Evolutionary conservation across 1,140 invertebrate species (phyloP), one percentile per base, ranked within the genome.

Genomic region (Heliothis subflexa): DNA sequence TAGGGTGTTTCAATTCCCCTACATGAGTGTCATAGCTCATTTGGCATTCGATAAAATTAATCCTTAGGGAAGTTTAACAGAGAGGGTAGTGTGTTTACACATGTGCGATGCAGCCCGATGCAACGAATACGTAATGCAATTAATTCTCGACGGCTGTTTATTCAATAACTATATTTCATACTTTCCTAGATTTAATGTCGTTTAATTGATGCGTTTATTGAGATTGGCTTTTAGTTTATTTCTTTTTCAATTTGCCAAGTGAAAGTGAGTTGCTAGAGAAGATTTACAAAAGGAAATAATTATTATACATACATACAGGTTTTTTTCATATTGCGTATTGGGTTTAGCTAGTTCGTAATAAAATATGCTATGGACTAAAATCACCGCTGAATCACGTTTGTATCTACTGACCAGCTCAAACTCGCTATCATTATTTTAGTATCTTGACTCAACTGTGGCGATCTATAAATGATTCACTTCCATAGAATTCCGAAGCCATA

Each of bases 31-130:
- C 89, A 91, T 89, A 90, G 87, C 92, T 92, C 92, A 91, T 93
- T 93, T 91, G 86, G 87, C 88, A 92, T 93, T 92, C 88, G 88
- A 93, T 92, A 86, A 87, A 89, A 90, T 91, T 89, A 93, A 92
- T 92, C 89, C 86, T 81, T 81, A 80, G 87, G 89, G 91, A 83
- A 86, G 83, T 84, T 85, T 83, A 83, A 81, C 79, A 72, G 83
- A 81, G 86, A 83, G 83, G 85, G 84, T 80, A 33, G 75, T 72
- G 77, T 91, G 83, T 92, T 89, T 93, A 91, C 91, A 89, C 90
- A 91, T 90, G 89, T 89, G 80, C 75, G 77, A 78, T 81, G 81
- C 82, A 84, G 79, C 83, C 88, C 88, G 83, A 86, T 49, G 50
- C 50, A 47, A 49, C 40, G 83, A 83, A 84, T 85, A 83, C 83